Evolutionary conservation across 64 coral and sea anemone genomes (phyloP).

Genomic region (Catalaphyllia jardinei): DNA sequence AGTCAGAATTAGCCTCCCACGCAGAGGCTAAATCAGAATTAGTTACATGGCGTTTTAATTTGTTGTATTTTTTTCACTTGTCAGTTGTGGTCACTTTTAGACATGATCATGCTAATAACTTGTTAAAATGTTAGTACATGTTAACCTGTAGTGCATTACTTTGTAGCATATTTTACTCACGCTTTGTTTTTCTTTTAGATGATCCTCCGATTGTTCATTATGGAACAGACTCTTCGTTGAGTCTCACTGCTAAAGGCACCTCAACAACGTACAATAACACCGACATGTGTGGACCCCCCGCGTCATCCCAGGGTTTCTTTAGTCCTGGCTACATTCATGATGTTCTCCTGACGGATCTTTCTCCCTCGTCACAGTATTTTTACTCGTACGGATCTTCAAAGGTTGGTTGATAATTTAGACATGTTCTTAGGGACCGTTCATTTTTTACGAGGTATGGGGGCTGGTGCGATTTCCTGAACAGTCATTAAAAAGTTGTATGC

Average conservation of each 20-base stretch:
- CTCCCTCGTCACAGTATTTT: conserved; percentile 71
- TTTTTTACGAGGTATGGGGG: too few species aligned
- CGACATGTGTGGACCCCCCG: conserved; percentile 72
- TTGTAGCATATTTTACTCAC: neutral
- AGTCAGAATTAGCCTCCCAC: too few species aligned
- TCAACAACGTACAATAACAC: conserved; percentile 61
- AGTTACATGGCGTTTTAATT: too few species aligned
- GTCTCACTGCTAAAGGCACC: conserved; percentile 23
- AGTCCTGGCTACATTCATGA: conserved; percentile 84
- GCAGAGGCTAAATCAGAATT: too few species aligned
- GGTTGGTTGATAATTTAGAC: conserved; percentile 37
- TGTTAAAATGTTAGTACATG: too few species aligned
- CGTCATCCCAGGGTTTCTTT: conserved; percentile 51
- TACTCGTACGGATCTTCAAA: conserved; percentile 74
- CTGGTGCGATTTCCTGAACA: too few species aligned
- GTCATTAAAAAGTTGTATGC: too few species aligned
- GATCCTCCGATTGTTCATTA: conserved; percentile 68
- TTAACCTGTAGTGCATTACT: too few species aligned
- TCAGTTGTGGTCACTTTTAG: too few species aligned
- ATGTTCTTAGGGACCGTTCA: too few species aligned
- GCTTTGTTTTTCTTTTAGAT: conserved; percentile 37
- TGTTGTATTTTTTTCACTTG: too few species aligned
- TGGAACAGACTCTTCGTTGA: conserved; percentile 35
- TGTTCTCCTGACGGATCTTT: conserved; percentile 63
- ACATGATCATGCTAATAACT: too few species aligned